Base-by-base conservation (phyloP, 2,797 vertebrate species). In the Sebastes oblongus region DNA sequence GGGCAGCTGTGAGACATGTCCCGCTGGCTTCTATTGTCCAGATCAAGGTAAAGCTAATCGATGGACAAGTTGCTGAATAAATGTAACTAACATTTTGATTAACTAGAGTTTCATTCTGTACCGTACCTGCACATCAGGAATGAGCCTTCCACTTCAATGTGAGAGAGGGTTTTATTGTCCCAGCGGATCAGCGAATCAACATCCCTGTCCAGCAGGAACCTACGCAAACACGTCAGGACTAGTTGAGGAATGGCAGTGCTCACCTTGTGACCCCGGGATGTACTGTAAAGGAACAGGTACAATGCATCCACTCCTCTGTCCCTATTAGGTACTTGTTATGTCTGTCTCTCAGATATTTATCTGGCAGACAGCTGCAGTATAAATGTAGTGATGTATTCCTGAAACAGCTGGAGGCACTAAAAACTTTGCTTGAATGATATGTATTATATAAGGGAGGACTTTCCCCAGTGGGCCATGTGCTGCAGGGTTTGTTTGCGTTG, bases 241-340 rank as follows among this genome's bases (percentile, higher is more conserved):
- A 56, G 74, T 59, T 55, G 89, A 93, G 22, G 83, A 86, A 69
- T 61, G 70, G 25, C 92, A 95, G 84, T 97, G 96, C 89, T 88
- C 81, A 55, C 68, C 24, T 1, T 96, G 96, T 85, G 94, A 96
- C 58, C 92, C 94, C 18, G 95, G 96, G 66, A 92, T 92, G 90
- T 96, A 92, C 87, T 97, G 96, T 84, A 90, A 87, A 92, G 96
- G 91, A 82, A 58, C 88, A 91, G 96, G 96, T 96, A 92, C 1
- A 4, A 36, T 42, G 11, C 20, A 50, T 20, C 14, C 16, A 22
- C 27, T 70, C 16, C 14, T 64, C 29, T 55, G 18, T 62, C 8
- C 39, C 50, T 58, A 20, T 25, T 4, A 36, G 2, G 59, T 39
- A 18, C 4, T 56, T 70, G 27, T 68, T 67, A 5, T 66, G 3